Evolutionary conservation across 64 coral and sea anemone species (phyloP).

Genomic region (Platygyra sinensis): DNA sequence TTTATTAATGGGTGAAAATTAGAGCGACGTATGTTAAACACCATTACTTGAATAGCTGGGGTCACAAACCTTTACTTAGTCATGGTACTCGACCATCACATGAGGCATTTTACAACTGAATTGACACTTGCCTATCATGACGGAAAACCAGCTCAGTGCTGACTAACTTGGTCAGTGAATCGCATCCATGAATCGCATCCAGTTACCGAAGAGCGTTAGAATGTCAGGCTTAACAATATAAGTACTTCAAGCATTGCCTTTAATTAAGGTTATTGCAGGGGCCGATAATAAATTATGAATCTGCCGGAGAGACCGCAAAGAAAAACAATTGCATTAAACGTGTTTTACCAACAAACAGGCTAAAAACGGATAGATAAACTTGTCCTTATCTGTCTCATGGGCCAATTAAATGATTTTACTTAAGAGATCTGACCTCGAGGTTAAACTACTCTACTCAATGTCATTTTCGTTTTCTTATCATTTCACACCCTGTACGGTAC

Average conservation of each 20-base stretch:
- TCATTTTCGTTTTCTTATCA: constrained; percentile 79
- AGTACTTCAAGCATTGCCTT: constrained; percentile 81
- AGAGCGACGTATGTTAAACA: constrained; percentile 22
- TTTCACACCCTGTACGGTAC: constrained; percentile 86
- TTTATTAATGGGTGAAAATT: constrained; percentile 72
- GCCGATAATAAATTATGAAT: constrained; percentile 76
- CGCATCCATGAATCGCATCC: constrained; percentile 58
- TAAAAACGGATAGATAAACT: not conserved
- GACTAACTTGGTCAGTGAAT: constrained; percentile 15
- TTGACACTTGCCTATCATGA: constrained; percentile 51
- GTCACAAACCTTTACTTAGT: constrained; percentile 63
- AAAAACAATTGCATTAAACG: constrained; percentile 72
- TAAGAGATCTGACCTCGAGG: constrained; percentile 70
- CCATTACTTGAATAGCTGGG: constrained; percentile 32
- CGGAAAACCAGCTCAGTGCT: not conserved
- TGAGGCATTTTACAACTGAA: constrained; percentile 87
- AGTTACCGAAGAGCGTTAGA: constrained; percentile 77
- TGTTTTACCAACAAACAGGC: not conserved
- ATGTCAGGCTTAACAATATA: constrained; percentile 87
- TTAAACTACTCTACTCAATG: constrained; percentile 54
- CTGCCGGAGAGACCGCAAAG: constrained; percentile 46
- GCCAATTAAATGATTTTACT: constrained; percentile 36
- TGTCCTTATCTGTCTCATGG: not conserved
- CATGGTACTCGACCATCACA: constrained; percentile 58
- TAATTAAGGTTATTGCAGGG: constrained; percentile 90